phyloP scores from a whole-genome alignment of 2,113 vertebrate species.

The Xyliphius kryptos region DNA sequence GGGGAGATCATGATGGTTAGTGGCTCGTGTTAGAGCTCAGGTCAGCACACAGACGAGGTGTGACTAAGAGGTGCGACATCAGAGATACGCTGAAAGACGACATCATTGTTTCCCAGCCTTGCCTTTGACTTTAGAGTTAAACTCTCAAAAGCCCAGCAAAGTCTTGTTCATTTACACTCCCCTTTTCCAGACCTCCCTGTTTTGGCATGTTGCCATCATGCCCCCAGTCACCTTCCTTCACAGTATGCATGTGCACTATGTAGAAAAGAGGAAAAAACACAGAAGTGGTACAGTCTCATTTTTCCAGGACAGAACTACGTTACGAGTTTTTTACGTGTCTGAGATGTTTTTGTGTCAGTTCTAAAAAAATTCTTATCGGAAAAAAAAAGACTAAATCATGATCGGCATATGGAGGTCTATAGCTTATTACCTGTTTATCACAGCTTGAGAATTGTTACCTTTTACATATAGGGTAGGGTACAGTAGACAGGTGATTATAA shows the following conservation, averaged over 20 bases:
- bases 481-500: too few relatives aligned
- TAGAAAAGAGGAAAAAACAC: not conserved
- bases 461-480: too few relatives aligned
- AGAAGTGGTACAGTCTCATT: constrained; percentile 21
- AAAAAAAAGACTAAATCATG: too few relatives aligned
- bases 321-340: too few relatives aligned
- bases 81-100: constrained; percentile 17
- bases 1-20: too few relatives aligned
- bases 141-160: constrained; percentile 39
- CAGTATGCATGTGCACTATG: constrained; percentile 24
- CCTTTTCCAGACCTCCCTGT: constrained; percentile 42
- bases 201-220: constrained; percentile 41
- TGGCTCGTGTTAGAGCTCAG: too few relatives aligned
- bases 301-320: constrained; percentile 1
- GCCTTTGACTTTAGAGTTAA: constrained; percentile 35
- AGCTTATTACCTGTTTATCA: too few relatives aligned
- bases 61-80: constrained; percentile 9
- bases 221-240: constrained; percentile 36
- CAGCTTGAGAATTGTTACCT: too few relatives aligned
- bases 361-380: too few relatives aligned
- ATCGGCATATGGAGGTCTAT: too few relatives aligned
- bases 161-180: constrained; percentile 44
- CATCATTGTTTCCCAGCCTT: constrained; percentile 31
- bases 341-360: too few relatives aligned
- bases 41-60: constrained; percentile 10